Conservation (phyloP, 2,797 vertebrate genomes). For the Acipenser transmontanus region DNA sequence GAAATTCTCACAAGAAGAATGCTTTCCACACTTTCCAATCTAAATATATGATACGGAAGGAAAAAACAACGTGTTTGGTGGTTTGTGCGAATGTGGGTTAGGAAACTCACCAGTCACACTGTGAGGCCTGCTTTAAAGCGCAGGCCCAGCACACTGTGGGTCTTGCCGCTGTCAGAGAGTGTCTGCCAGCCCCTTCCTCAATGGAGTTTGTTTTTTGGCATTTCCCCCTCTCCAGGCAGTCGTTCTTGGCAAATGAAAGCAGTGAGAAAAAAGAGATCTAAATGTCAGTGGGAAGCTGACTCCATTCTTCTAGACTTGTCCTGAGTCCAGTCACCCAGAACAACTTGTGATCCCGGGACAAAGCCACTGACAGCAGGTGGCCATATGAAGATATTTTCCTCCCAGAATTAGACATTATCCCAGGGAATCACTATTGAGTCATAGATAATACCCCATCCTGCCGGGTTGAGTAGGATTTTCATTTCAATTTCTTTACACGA, state of each 20-base stretch:
- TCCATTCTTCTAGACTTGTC: slow-evolving; percentile 80
- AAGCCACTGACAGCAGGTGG: slow-evolving; percentile 83
- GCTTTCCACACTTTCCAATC: slow-evolving; percentile 22
- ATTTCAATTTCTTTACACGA: slow-evolving; percentile 96
- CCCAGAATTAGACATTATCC: slow-evolving; percentile 93
- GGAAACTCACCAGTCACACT: not conserved
- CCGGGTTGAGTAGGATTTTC: slow-evolving; percentile 87
- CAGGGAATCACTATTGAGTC: slow-evolving; percentile 83
- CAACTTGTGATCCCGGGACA: slow-evolving; percentile 91
- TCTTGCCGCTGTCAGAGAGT: not conserved
- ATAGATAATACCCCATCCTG: slow-evolving; percentile 86
- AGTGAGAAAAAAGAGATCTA: slow-evolving; percentile 85
- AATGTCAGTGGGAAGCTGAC: slow-evolving; percentile 82
- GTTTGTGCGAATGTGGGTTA: not conserved
- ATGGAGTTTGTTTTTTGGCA: slow-evolving; percentile 18
- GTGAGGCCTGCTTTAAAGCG: not conserved
- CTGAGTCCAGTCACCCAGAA: slow-evolving; percentile 88
- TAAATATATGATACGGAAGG: slow-evolving; percentile 18
- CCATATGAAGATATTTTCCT: slow-evolving; percentile 87
- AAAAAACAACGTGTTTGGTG: too few relatives aligned
- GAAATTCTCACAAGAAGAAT: not conserved
- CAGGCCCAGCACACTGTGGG: slow-evolving; percentile 6
- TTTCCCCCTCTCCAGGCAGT: slow-evolving; percentile 45
- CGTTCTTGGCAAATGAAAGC: slow-evolving; percentile 67
- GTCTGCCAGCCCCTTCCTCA: slow-evolving; percentile 5